Conservation (phyloP, 2,113 vertebrate genomes). For the Daubentonia madagascariensis region DNA sequence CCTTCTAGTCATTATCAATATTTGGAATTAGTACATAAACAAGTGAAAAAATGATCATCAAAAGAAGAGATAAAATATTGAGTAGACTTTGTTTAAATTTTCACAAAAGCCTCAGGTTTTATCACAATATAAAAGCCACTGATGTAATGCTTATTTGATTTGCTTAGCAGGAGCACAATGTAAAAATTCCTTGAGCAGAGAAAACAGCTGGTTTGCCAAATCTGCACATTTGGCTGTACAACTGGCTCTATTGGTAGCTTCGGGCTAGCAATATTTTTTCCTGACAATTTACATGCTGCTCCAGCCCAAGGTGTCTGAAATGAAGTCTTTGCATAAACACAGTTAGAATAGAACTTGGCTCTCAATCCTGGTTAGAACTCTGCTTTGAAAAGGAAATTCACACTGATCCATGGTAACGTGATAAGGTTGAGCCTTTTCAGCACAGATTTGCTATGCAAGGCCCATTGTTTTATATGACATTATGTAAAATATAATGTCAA, state of each 20-base stretch:
- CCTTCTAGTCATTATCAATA: neutral
- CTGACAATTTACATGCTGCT: constrained; percentile 68
- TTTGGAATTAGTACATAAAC: neutral
- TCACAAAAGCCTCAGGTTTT: neutral
- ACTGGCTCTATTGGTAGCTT: constrained; percentile 59
- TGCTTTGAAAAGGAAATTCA: constrained; percentile 55
- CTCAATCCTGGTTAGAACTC: neutral
- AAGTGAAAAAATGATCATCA: neutral
- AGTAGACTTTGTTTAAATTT: neutral
- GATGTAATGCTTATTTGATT: neutral
- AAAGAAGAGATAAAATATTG: neutral
- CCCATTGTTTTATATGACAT: constrained; percentile 36
- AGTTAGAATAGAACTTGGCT: constrained; percentile 68
- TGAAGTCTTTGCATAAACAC: constrained; percentile 48
- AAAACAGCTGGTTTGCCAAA: constrained; percentile 63
- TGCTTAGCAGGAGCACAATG: constrained; percentile 32
- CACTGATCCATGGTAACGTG: constrained; percentile 42
- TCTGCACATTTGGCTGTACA: constrained; percentile 52
- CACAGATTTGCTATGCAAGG: constrained; percentile 52
- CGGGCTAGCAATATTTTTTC: constrained; percentile 69
- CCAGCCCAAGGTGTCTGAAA: constrained; percentile 48
- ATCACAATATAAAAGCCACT: neutral
- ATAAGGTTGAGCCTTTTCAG: constrained; percentile 49
- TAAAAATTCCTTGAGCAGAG: neutral
- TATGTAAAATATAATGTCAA: constrained; percentile 44